Base-by-base conservation (phyloP, 2,797 vertebrate genomes). In the Epinephelus coioides region DNA sequence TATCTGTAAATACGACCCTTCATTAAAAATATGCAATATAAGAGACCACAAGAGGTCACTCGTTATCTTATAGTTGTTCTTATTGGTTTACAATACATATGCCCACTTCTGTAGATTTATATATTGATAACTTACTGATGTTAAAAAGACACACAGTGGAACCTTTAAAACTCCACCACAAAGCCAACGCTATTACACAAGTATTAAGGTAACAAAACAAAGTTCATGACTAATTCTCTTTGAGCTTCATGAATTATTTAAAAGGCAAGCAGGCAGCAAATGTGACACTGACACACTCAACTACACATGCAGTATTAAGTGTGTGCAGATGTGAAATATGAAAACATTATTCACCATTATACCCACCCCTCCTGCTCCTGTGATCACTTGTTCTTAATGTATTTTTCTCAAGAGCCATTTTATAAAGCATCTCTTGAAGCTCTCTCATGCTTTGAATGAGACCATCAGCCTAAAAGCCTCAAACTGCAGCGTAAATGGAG, bases 401-500 rank as follows among this genome's bases (percentile, higher is more conserved):
- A 49, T 76, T 67, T 65, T 67, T 59, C 60, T 69, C 40, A 21
- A n/a, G 59, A 77, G 71, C 30, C 64, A 6, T 75, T 76, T 78
- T 23, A 70, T 66, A 40, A 69, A 73, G 57, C n/a, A n/a, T 65
- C 76, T 72, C 73, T 73, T 59, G 30, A 68, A 71, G 72, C 61
- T n/a, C 51, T 70, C 40, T 68, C 43, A 12, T 50, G 70, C 65
- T 69, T 46, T 85, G 27, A 85, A 80, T 53, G 71, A 71, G 14
- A 61, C 57, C 69, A 7, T 84, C 76, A 64, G 77, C 53, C 74
- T 82, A 56, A 84, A 84, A 78, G 84, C 71, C 30, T 76, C 51
- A 14, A 38, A 61, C 55, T 38, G 69, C 43, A 11, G 40, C 15
- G 14, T 64, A 53, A 84, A 80, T 76, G 67, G 63, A 84, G 85